Evolutionary conservation across 2,113 vertebrate species (phyloP).

Genomic region (Stomatorhinus ivindoensis): DNA sequence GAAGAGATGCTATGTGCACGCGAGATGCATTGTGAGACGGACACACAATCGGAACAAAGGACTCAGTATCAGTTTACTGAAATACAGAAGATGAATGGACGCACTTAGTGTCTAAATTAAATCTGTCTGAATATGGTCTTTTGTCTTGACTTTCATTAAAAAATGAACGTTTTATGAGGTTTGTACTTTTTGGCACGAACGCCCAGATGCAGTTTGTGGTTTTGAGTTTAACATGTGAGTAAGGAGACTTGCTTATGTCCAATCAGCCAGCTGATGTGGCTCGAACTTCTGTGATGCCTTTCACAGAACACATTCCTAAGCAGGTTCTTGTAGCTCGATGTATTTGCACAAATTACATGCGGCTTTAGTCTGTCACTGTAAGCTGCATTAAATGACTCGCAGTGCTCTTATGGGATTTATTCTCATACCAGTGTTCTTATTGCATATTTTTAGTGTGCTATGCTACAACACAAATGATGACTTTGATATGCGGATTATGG

Average conservation of each 20-base stretch:
- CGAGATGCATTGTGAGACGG: background rate
- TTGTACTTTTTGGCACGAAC: background rate
- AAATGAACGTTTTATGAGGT: background rate
- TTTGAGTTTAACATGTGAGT: background rate
- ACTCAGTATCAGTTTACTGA: background rate
- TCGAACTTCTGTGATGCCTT: background rate
- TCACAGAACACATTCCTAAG: background rate
- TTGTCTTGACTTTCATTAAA: background rate
- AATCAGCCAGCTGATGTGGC: background rate
- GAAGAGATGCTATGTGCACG: background rate
- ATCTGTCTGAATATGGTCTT: constrained; percentile 7
- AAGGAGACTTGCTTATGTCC: background rate
- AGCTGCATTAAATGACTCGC: background rate
- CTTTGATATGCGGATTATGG: background rate
- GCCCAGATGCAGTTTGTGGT: background rate
- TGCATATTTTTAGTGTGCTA: background rate
- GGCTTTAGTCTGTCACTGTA: background rate
- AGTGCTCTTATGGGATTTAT: background rate
- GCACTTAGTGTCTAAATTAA: constrained; percentile 13
- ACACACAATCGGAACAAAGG: background rate
- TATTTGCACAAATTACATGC: background rate
- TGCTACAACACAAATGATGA: background rate
- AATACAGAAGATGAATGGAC: background rate
- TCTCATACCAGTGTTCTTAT: background rate
- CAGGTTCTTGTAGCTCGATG: background rate